Percentiles rank a stretch among this genome's conserved stretches.
phyloP scores from a whole-genome alignment of 2,797 vertebrate species.

The Parotocinclus haroldoi region DNA sequence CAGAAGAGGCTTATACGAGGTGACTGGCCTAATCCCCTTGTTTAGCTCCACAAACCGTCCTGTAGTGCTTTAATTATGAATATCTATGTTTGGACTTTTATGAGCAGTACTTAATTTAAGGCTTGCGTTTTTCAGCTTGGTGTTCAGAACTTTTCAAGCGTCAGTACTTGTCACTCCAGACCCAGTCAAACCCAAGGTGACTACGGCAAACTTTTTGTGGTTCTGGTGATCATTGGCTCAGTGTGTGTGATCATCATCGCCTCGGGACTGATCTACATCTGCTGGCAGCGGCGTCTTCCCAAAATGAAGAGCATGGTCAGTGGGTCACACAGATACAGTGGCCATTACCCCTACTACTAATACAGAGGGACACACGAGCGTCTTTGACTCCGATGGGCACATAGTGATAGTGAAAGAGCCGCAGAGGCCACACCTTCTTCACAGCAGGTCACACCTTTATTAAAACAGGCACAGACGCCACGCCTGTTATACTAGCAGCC shows the following conservation, averaged over 20 bases:
- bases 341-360: no score
- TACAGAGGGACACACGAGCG: no score
- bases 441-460: neutral
- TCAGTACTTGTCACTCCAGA: slow-evolving; percentile 78
- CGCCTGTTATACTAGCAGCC: neutral
- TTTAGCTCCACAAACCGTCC: no score
- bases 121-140: slow-evolving; percentile 74
- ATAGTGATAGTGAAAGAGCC: no score
- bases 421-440: no score
- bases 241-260: slow-evolving; percentile 95
- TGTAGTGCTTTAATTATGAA: no score
- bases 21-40: slow-evolving; percentile 42
- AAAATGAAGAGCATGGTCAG: slow-evolving; percentile 87
- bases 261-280: slow-evolving; percentile 91
- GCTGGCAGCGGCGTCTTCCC: slow-evolving; percentile 89
- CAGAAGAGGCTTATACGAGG: slow-evolving; percentile 81
- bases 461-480: neutral
- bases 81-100: no score
- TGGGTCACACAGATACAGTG: neutral
- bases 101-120: no score
- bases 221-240: slow-evolving; percentile 92
- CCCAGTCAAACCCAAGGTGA: slow-evolving; percentile 86
- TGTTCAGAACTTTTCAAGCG: slow-evolving; percentile 85
- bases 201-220: slow-evolving; percentile 93
- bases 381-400: no score